Percentiles rank a stretch among this genome's conserved stretches.
These are phyloP conservation scores for Chamaea fasciata DNA, from an alignment of 2,113 vertebrate species.

Conservation along the genomic window DNA sequence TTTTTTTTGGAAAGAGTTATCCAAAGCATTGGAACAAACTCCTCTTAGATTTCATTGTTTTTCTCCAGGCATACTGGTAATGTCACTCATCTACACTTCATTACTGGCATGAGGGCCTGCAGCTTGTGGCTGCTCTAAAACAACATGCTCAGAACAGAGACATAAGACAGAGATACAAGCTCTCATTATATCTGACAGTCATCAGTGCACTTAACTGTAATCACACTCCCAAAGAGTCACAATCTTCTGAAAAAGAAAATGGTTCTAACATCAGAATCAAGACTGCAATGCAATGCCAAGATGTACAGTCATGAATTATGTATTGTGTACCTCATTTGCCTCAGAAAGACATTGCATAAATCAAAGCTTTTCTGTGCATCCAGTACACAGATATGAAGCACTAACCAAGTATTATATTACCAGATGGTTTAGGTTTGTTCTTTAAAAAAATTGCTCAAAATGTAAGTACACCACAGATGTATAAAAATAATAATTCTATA, in stretches of 20 bases:
- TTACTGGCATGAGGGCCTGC: not conserved
- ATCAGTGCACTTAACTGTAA: conserved; percentile 12
- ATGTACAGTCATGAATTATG: conserved; percentile 5
- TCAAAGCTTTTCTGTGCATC: not conserved
- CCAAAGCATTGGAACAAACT: not conserved
- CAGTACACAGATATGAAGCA: not conserved
- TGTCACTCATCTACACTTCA: not conserved
- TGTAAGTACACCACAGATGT: not conserved
- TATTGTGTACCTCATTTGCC: conserved; percentile 15
- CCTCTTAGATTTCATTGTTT: not conserved
- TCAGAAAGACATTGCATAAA: conserved; percentile 6
- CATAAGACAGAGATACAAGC: not conserved
- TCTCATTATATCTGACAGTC: not conserved
- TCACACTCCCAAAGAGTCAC: not conserved
- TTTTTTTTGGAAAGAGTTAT: not conserved
- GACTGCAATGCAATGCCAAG: not conserved
- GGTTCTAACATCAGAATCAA: conserved; percentile 4
- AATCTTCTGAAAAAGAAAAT: not conserved
- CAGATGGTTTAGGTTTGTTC: conserved; percentile 20
- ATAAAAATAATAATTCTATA: not conserved
- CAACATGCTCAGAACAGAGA: not conserved
- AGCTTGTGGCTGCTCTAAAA: not conserved
- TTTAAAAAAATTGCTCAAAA: not conserved
- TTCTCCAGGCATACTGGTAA: not conserved
- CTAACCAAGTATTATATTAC: conserved; percentile 8